Percentiles rank a stretch among this genome's conserved stretches.
These are phyloP conservation scores for Petrolisthes manimaculis DNA, from an alignment of 2,888 invertebrate genomes.

Conservation along the genomic window DNA sequence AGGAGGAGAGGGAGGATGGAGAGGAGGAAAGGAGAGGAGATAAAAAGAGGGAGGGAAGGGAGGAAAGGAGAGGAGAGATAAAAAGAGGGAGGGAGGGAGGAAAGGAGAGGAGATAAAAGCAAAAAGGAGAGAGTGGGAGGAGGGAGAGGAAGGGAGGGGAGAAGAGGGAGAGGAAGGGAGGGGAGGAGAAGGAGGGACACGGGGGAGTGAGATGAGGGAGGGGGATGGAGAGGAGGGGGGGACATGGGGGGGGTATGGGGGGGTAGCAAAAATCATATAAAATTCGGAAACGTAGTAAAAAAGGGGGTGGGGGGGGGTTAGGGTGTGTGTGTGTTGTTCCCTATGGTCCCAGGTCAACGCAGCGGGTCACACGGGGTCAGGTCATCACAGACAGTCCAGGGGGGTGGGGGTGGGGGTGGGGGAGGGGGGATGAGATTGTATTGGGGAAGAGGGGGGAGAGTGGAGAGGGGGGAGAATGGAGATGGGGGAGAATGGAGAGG, in stretches of 20 bases:
- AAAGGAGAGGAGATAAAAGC: too few species aligned
- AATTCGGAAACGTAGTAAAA: background rate
- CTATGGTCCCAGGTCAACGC: background rate
- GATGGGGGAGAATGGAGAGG: too few species aligned
- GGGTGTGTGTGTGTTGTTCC: too few species aligned
- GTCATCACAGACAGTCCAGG: constrained; percentile 40
- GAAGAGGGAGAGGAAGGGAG: background rate
- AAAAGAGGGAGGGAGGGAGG: too few species aligned
- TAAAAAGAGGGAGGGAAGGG: background rate
- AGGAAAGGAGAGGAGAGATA: too few species aligned
- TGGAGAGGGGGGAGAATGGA: background rate
- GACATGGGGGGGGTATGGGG: background rate
- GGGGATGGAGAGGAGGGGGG: background rate
- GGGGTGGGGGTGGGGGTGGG: background rate
- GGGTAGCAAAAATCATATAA: background rate
- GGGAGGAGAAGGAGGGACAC: too few species aligned
- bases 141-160: background rate
- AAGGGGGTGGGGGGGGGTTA: constrained; percentile 7
- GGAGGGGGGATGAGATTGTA: background rate
- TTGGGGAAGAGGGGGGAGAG: background rate
- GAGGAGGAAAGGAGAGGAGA: background rate
- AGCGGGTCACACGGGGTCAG: constrained; percentile 48
- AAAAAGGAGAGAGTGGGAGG: too few species aligned
- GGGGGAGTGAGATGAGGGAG: too few species aligned
- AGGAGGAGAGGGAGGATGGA: background rate